These are phyloP conservation scores for Columba livia DNA, from an alignment of 2,113 vertebrate genomes.

Conservation along the genomic window DNA sequence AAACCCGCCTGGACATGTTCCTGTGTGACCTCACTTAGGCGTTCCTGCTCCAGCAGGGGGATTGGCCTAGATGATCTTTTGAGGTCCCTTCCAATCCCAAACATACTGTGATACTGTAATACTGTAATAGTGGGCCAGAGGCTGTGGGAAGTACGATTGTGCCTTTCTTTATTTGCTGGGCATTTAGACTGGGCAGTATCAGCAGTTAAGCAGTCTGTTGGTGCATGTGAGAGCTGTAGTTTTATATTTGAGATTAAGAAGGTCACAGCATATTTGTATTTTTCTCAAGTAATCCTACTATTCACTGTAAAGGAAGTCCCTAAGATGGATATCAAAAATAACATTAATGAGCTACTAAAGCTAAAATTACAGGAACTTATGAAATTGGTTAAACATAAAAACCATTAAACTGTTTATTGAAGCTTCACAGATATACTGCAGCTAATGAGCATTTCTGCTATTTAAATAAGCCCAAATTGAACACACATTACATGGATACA, in stretches of 20 bases:
- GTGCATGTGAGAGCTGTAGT: neutral
- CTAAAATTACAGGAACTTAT: slow-evolving; percentile 84
- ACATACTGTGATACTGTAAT: no score
- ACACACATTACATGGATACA: slow-evolving; percentile 83
- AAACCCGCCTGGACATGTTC: no score
- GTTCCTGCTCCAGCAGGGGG: no score
- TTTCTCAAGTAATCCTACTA: slow-evolving; percentile 46
- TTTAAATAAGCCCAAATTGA: slow-evolving; percentile 86
- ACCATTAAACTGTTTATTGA: slow-evolving; percentile 87
- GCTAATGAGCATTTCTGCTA: slow-evolving; percentile 86
- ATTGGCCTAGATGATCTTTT: no score
- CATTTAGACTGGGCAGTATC: neutral
- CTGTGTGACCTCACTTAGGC: no score
- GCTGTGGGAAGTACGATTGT: neutral
- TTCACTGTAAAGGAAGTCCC: slow-evolving; percentile 68
- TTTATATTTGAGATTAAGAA: neutral
- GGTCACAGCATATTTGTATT: slow-evolving; percentile 56
- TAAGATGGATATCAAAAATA: slow-evolving; percentile 83
- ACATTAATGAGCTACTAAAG: slow-evolving; percentile 85
- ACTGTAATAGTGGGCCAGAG: neutral
- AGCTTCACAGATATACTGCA: slow-evolving; percentile 85
- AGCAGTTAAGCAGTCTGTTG: neutral
- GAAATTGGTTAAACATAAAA: slow-evolving; percentile 87
- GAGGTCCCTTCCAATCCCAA: no score
- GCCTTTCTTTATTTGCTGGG: neutral